Conservation (phyloP, 2,113 vertebrate species). For the Lampris megalopsis region DNA sequence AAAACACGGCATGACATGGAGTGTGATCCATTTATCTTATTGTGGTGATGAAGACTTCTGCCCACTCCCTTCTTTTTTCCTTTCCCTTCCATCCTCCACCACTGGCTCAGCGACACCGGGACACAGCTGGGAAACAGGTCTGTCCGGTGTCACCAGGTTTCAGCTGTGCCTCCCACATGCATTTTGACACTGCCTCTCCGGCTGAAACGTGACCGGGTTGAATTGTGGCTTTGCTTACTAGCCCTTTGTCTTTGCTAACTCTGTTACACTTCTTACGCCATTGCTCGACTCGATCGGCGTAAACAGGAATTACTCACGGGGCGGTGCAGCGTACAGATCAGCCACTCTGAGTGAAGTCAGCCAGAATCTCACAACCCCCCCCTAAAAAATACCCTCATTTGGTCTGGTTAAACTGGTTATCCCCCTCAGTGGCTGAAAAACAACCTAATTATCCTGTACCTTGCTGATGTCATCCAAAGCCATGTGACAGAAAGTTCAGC, state of each 20-base stretch:
- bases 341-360: background rate
- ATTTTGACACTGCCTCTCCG: conserved; percentile 1
- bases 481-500: background rate
- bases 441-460: conserved; percentile 8
- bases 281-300: conserved; percentile 7
- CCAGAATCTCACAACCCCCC: background rate
- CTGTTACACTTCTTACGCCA: conserved; percentile 5
- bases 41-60: conserved; percentile 34
- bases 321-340: background rate
- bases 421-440: conserved; percentile 30
- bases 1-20: conserved; percentile 20
- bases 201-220: conserved; percentile 23
- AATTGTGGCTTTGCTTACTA: background rate
- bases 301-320: background rate
- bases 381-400: background rate
- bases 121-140: conserved; percentile 42
- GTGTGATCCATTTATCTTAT: conserved; percentile 58
- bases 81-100: conserved; percentile 27
- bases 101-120: conserved; percentile 23
- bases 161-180: background rate
- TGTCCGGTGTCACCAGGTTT: conserved; percentile 11
- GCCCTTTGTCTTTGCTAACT: background rate
- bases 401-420: conserved; percentile 39
- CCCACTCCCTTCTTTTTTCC: conserved; percentile 23
- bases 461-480: conserved; percentile 24